Base-by-base conservation (phyloP, 2,797 vertebrate species). In the Heliangelus exortis region DNA sequence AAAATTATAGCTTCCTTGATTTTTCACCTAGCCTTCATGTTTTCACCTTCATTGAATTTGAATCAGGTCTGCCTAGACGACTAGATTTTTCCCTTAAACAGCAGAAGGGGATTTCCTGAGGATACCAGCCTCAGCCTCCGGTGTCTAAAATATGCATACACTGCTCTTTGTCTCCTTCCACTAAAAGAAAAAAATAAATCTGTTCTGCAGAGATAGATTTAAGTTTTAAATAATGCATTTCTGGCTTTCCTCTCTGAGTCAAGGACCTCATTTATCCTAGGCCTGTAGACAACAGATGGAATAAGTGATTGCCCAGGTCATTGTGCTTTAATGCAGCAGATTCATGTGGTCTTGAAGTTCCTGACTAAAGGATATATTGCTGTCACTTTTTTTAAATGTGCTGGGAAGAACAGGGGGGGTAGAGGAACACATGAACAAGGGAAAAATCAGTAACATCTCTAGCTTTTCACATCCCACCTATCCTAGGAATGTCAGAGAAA, bases 201-300 rank as follows among this genome's bases (percentile, higher is more conserved):
- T 18, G 48, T 72, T 89, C 55, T 53, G 23, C 69, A 68, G 55
- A n/a, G 21, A 78, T 33, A 53, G 66, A 89, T 84, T 86, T 59
- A 81, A 71, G 66, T 84, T 91, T 73, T 94, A 87, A 95, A 93
- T 87, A 89, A 94, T 84, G 28, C 11, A 92, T 87, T 93, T 86
- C 54, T 57, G 7, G 26, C 74, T 67, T 34, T 91, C 47, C 48
- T 89, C 31, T 90, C 58, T 63, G 51, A 89, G 39, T 77, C 20
- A 62, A 93, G 67, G 17, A 71, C 31, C 12, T 87, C 5, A 43
- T 82, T 86, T 76, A 80, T 93, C 80, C 63, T 45, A 78, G 36
- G 23, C 7, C 33, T 19, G 39, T 1, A 67, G 75, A 57, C 58
- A 73, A 68, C 65, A 67, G 51, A 28, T 9, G 50, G 9, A 19